A percentile compares a stretch with the other conserved stretches of the same genome.
Conservation (phyloP, 2,888 invertebrate genomes). For the Pyralis farinalis region DNA sequence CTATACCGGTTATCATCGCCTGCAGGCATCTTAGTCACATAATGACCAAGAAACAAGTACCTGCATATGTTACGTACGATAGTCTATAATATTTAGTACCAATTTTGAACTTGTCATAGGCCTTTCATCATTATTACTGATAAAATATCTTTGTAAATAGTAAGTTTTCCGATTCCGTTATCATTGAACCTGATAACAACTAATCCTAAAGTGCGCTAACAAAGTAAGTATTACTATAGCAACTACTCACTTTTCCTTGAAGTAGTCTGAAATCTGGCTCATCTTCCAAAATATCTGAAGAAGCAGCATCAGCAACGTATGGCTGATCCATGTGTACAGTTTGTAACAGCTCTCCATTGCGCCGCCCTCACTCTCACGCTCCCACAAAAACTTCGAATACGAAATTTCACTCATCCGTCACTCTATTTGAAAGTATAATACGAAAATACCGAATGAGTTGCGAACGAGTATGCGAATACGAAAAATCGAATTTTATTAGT, state of each 20-base stretch:
- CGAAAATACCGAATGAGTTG: conserved; percentile 21
- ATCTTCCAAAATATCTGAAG: conserved; percentile 76
- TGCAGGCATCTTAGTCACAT: neutral
- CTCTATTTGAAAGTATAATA: conserved; percentile 44
- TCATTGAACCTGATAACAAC: conserved; percentile 1
- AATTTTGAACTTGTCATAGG: too few relatives aligned
- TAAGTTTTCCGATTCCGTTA: neutral
- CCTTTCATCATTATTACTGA: too few relatives aligned
- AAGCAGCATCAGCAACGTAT: conserved; percentile 67
- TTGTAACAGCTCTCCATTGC: conserved; percentile 73
- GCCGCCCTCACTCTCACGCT: conserved; percentile 47
- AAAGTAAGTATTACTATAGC: neutral
- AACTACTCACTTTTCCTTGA: conserved; percentile 65
- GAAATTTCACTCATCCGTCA: conserved; percentile 73
- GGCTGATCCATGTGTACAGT: conserved; percentile 71
- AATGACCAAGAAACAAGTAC: neutral
- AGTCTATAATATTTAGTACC: too few relatives aligned
- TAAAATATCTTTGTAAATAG: too few relatives aligned
- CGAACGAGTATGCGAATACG: conserved; percentile 13
- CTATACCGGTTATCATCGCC: neutral
- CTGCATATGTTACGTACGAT: too few relatives aligned
- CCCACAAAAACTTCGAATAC: conserved; percentile 60
- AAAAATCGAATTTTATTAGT: conserved; percentile 10
- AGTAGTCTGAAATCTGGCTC: conserved; percentile 71
- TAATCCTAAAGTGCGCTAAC: conserved; percentile 1